Conservation (phyloP, 2,113 vertebrate genomes). For the Oreotragus oreotragus region DNA sequence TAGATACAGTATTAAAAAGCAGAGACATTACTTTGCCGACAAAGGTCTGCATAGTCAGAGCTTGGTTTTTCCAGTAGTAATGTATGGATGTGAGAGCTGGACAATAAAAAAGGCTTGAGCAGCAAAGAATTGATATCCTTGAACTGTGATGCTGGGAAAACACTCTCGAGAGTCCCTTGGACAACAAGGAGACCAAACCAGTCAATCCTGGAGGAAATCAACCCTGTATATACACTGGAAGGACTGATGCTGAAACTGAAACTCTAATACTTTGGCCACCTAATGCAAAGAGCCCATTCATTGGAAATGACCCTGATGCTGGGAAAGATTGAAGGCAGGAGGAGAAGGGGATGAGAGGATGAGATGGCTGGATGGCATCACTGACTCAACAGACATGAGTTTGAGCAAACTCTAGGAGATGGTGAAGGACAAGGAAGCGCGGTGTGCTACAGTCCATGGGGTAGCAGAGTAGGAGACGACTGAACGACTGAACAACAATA, state of each 20-base stretch:
- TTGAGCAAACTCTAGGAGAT: fast-evolving
- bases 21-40: neutral
- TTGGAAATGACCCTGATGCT: neutral
- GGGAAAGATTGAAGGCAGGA: neutral
- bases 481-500: neutral
- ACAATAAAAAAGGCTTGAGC: neutral
- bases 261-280: neutral
- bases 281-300: neutral
- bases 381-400: neutral
- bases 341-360: neutral
- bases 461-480: neutral
- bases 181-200: neutral
- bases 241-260: neutral
- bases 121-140: neutral
- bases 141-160: neutral
- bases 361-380: neutral
- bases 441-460: neutral
- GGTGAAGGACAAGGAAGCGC: neutral
- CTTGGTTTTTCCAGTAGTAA: neutral
- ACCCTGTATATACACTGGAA: neutral
- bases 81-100: neutral
- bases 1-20: neutral
- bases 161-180: neutral
- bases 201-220: neutral
- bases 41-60: neutral